Percentiles rank a stretch among this genome's conserved stretches.
Evolutionary conservation across 2,113 vertebrate species (phyloP).

Genomic region (Octodon degus): DNA sequence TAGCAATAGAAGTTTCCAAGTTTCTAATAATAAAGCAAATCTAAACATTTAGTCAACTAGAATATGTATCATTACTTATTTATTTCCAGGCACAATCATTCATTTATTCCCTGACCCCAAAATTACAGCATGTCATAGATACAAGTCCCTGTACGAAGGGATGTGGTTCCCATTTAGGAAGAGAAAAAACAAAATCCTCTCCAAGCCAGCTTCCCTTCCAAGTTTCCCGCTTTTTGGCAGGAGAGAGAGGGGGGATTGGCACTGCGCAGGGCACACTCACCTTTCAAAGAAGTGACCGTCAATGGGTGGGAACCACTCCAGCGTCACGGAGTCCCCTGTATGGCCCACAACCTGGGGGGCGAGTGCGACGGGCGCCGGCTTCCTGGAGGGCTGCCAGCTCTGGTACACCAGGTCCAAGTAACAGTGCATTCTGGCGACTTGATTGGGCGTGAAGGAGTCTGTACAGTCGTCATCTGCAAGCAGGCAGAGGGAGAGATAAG

Average conservation of each 20-base stretch:
- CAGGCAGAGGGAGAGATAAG: constrained; percentile 65
- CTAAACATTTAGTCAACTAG: neutral
- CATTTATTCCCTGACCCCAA: neutral
- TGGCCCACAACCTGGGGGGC: constrained; percentile 95
- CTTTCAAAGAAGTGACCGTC: constrained; percentile 97
- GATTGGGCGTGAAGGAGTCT: constrained; percentile 97
- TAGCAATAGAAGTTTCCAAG: neutral
- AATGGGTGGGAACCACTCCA: constrained; percentile 98
- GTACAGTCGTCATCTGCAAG: constrained; percentile 96
- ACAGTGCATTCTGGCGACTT: constrained; percentile 99
- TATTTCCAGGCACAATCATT: neutral
- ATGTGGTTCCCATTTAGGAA: fast-evolving
- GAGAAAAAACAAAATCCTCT: neutral
- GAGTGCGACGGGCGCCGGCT: constrained; percentile 92
- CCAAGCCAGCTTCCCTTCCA: neutral
- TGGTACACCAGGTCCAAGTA: constrained; percentile 98
- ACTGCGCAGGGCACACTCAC: constrained; percentile 88
- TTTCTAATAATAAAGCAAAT: constrained; percentile 22
- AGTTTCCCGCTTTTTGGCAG: constrained; percentile 1
- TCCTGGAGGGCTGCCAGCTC: constrained; percentile 93
- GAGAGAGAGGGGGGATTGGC: neutral
- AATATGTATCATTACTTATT: neutral
- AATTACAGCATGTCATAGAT: fast-evolving
- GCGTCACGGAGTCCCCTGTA: constrained; percentile 87
- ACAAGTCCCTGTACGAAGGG: neutral